Conservation (phyloP, 2,113 vertebrate species). For the Asarcornis scutulata region DNA sequence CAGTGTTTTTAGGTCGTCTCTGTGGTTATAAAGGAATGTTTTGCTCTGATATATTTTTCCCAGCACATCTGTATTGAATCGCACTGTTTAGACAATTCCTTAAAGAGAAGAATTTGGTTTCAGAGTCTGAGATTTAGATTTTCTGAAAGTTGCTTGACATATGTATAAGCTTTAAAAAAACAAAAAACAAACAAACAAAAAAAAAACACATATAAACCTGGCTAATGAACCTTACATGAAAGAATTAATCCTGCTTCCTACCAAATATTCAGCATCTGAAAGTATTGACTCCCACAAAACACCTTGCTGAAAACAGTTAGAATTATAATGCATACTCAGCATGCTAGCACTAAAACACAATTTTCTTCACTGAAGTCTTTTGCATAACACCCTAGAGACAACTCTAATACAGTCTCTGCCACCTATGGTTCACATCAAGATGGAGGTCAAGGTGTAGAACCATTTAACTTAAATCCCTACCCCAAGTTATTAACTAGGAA, state of each 20-base stretch:
- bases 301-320: constrained; percentile 40
- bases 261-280: not conserved
- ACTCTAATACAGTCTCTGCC: constrained; percentile 25
- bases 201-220: not conserved
- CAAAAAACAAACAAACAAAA: not conserved
- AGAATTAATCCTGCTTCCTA: constrained; percentile 29
- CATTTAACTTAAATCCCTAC: constrained; percentile 63
- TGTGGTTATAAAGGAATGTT: constrained; percentile 26
- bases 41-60: not conserved
- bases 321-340: constrained; percentile 31
- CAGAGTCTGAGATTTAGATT: constrained; percentile 13
- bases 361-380: constrained; percentile 63
- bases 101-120: constrained; percentile 20
- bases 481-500: constrained; percentile 48
- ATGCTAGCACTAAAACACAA: not conserved
- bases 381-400: constrained; percentile 63
- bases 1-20: constrained; percentile 1
- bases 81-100: not conserved
- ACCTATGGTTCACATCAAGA: constrained; percentile 61
- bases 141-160: constrained; percentile 39
- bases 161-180: not conserved
- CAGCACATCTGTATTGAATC: constrained; percentile 32
- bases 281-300: constrained; percentile 35
- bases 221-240: constrained; percentile 48
- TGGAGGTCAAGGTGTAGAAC: constrained; percentile 62